Evolutionary conservation across 2,888 invertebrate species (phyloP).

Genomic region (Digitonthophagus gazella): DNA sequence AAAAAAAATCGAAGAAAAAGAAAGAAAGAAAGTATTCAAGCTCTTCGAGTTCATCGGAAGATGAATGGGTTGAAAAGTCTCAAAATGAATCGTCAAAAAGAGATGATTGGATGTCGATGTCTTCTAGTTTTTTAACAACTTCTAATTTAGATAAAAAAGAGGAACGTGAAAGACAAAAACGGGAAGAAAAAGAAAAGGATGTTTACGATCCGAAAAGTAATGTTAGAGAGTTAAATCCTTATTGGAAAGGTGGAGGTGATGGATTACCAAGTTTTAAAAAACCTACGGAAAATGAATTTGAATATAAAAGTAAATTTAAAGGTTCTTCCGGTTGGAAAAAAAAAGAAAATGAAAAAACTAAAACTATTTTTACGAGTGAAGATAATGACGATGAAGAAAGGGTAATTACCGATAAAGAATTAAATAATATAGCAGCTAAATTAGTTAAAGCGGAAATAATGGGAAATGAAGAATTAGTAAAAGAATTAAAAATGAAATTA

Average conservation of each 20-base stretch:
- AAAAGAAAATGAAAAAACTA: constrained; percentile 25
- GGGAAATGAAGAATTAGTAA: constrained; percentile 71
- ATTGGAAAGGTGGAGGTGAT: constrained; percentile 87
- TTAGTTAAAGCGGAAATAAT: constrained; percentile 92
- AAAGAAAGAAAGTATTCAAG: constrained; percentile 37
- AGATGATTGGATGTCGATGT: constrained; percentile 80
- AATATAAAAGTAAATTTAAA: constrained; percentile 15
- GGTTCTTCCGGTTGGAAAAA: constrained; percentile 29
- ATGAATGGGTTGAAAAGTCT: constrained; percentile 65
- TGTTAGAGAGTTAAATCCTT: constrained; percentile 81
- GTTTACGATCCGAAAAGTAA: constrained; percentile 70
- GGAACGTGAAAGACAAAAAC: constrained; percentile 52
- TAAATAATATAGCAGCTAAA: constrained; percentile 88
- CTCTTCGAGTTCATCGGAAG: constrained; percentile 45
- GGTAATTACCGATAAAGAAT: constrained; percentile 70
- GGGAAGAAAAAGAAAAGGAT: constrained; percentile 56
- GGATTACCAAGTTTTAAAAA: constrained; percentile 66
- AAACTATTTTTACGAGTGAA: constrained; percentile 13
- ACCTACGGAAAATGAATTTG: constrained; percentile 42
- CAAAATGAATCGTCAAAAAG: constrained; percentile 42
- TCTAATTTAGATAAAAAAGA: constrained; percentile 51
- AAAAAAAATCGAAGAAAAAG: constrained; percentile 52
- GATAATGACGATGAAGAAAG: constrained; percentile 31
- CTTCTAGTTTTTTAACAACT: constrained; percentile 36
- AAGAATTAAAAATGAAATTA: constrained; percentile 71